phyloP scores from a whole-genome alignment of 2,797 vertebrate species.

The Gymnopithys bicolor region DNA sequence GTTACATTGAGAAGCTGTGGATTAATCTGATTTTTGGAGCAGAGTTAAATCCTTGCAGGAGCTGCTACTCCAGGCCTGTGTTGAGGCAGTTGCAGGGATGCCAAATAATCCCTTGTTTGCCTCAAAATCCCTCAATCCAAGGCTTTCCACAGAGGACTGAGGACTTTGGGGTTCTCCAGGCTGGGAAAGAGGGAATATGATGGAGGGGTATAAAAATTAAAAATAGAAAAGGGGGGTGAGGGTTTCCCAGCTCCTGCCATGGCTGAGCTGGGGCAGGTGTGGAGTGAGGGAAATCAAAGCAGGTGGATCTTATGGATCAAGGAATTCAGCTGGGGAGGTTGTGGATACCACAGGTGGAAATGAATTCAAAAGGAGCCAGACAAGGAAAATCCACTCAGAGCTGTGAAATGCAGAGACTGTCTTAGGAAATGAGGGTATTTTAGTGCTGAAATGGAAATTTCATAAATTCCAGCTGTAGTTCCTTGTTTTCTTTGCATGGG shows the following conservation, averaged over 20 bases:
- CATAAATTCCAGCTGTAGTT: rapidly evolving
- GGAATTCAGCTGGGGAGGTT: not conserved
- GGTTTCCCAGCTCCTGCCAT: not conserved
- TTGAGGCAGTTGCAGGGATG: not conserved
- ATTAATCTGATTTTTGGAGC: not conserved
- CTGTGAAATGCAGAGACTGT: not conserved
- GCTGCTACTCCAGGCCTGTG: not conserved
- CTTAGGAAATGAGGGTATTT: not conserved
- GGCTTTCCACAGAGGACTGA: not conserved
- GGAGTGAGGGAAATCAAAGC: not conserved
- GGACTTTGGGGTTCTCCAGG: not conserved
- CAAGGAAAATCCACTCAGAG: not conserved
- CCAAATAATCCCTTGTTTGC: not conserved
- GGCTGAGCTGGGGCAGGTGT: not conserved
- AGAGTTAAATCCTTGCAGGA: not conserved
- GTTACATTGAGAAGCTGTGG: not conserved
- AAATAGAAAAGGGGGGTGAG: not conserved
- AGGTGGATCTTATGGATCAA: rapidly evolving
- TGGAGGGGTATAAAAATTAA: not conserved
- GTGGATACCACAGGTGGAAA: not conserved
- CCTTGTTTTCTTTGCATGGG: not conserved
- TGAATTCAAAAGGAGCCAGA: not conserved
- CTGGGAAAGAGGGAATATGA: not conserved
- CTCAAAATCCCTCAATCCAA: not conserved
- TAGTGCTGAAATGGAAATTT: not conserved